Base-by-base conservation (phyloP, 2,888 invertebrate species). In the Arge pagana region DNA sequence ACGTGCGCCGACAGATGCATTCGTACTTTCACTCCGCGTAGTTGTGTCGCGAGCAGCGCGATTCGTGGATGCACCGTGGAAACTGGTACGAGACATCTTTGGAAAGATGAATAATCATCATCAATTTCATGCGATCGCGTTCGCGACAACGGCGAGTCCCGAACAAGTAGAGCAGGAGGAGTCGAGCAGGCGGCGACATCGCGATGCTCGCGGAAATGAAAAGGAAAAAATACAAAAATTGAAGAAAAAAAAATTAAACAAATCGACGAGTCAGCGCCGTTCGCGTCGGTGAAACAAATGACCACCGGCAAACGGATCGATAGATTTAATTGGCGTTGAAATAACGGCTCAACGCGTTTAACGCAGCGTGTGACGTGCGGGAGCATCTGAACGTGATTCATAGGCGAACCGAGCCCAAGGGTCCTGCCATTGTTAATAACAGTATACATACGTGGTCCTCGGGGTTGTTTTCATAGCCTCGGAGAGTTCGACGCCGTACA, bases 321-420 rank as follows among this genome's bases (percentile, higher is more conserved):
- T 33, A 19, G n/a, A 35, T 24, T 31, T 45, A 45, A 45, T 45
- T 45, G 45, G 45, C 45, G 45, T 45, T 45, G 31, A 45, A 45
- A 45, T 45, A 45, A 42, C 42, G 42, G 30, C 31, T 35, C 31
- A 33, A 31, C 21, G 45, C 23, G 45, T 21, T 45, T 45, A 45
- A 45, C 45, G 45, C 33, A 45, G 45, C 45, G 45, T 33, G 35
- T 33, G 33, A 45, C 33, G 23, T 19, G 21, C 33, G 33, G n/a
- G n/a, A 31, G 45, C 45, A 33, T 45, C 45, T 33, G 33, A 33
- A 45, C 45, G 35, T 45, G 45, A 45, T 45, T 45, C 45, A 45
- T 33, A 16, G 23, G 24, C 16, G 16, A 15, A 33, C 13, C 15
- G 45, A 45, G 45, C n/a, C n/a, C n/a, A n/a, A n/a, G n/a, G n/a